Evolutionary conservation across 53 echinoderm and acorn worm species (phyloP).

Genomic region (Luidia sarsii): DNA sequence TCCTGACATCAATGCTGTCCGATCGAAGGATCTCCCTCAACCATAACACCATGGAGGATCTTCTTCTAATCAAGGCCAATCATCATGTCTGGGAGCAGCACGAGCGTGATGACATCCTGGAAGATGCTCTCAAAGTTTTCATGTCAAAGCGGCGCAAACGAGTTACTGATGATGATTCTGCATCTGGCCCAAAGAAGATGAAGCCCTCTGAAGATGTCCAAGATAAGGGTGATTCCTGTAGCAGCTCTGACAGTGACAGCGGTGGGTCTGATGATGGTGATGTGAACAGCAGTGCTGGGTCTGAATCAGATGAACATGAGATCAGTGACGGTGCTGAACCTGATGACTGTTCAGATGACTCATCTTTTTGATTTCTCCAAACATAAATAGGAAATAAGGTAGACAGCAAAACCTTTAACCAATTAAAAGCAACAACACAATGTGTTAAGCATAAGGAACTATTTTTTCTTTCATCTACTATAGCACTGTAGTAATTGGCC

Average conservation of each 20-base stretch:
- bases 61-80: conserved; percentile 57
- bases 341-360: not conserved
- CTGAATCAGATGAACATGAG: too few relatives aligned
- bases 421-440: too few relatives aligned
- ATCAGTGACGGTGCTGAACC: not conserved
- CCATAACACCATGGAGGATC: conserved; percentile 56
- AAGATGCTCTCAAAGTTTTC: not conserved
- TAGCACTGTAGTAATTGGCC: too few relatives aligned
- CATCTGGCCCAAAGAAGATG: too few relatives aligned
- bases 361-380: conserved; percentile 6
- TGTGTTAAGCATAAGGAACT: too few relatives aligned
- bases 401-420: not conserved
- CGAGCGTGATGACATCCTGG: not conserved
- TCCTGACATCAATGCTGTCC: conserved; percentile 26
- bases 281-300: not conserved
- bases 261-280: conserved; percentile 1
- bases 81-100: not conserved
- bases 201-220: not conserved
- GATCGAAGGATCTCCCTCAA: conserved; percentile 55
- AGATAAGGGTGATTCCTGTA: not conserved
- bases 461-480: too few relatives aligned
- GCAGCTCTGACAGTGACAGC: not conserved
- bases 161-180: not conserved
- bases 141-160: not conserved
- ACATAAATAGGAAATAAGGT: not conserved